Base-by-base conservation (phyloP, 2,888 invertebrate genomes). In the Hanleya hanleyi region DNA sequence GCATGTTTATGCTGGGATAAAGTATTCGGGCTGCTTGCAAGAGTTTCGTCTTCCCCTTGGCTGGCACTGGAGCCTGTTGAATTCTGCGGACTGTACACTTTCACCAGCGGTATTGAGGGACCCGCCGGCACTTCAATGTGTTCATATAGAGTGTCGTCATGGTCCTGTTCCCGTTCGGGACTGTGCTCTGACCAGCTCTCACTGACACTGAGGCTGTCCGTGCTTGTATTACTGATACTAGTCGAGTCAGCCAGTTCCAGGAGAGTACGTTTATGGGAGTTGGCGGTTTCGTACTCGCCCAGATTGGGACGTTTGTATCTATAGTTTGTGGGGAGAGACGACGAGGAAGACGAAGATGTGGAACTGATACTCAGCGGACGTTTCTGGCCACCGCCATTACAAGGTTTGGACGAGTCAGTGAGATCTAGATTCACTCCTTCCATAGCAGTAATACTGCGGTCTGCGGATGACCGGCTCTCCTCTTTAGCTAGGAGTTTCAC, bases 361-460 rank as follows among this genome's bases (percentile, higher is more conserved):
- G 90, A 91, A 71, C 88, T 89, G 67, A 89, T 83, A 79, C 90
- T 90, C 57, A 90, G 80, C 6, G 91, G 91, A 29, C 91, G 78
- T 77, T 89, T 89, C 74, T 83, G 85, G 74, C 77, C 36, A n/a
- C 36, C 67, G 12, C 36, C 41, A 15, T 15, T n/a, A n/a, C n/a
- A n/a, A n/a, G n/a, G n/a, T n/a, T n/a, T 7, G 32, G 36, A 41
- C 9, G 66, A 29, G 32, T 66, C 41, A n/a, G 47, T 47, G n/a
- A 22, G 12, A 26, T 57, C 57, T 32, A 29, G 12, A 4, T 15
- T 57, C n/a, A 22, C 5, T 32, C 35, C 9, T 18, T 41, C 47
- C 12, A 41, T 41, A 9, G 12, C 47, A 18, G 18, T 9, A 15
- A 9, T 41, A 18, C 18, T 41, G 47, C 18, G 47, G 47, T 41